phyloP scores from a whole-genome alignment of 2,113 vertebrate genomes.

The Athene noctua region DNA sequence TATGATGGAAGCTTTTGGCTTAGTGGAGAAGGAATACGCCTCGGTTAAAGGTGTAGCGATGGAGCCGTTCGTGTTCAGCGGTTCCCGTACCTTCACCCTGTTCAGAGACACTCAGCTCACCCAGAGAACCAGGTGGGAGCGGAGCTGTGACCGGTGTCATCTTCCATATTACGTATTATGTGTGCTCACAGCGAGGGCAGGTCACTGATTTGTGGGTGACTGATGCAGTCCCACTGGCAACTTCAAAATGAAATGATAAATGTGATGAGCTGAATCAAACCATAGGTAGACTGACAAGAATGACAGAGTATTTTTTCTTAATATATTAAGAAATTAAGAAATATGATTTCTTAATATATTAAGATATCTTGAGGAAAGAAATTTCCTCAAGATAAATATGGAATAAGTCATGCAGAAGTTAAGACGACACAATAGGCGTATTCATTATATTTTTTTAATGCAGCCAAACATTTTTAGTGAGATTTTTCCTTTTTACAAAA shows the following conservation, averaged over 20 bases:
- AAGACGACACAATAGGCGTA: background rate
- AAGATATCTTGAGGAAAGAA: background rate
- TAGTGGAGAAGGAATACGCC: slow-evolving; percentile 82
- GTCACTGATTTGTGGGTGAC: background rate
- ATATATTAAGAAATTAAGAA: background rate
- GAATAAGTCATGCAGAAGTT: background rate
- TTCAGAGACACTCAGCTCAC: slow-evolving; percentile 86
- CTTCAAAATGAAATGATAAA: background rate
- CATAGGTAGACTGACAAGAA: background rate
- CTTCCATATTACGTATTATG: background rate
- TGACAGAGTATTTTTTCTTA: background rate
- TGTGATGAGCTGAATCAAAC: background rate
- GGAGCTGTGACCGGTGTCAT: background rate
- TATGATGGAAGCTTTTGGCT: slow-evolving; percentile 91
- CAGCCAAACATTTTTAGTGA: background rate
- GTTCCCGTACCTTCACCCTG: slow-evolving; percentile 80
- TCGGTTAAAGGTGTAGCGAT: slow-evolving; percentile 85
- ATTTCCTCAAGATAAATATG: background rate
- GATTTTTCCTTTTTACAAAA: background rate
- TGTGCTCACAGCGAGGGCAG: background rate
- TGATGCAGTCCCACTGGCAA: background rate
- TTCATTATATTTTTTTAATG: background rate
- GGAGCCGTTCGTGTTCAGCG: slow-evolving; percentile 82
- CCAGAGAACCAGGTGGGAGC: slow-evolving; percentile 80
- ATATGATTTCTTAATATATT: background rate